Evolutionary conservation across 2,888 invertebrate genomes (phyloP).

Genomic region (Aromia moschata): DNA sequence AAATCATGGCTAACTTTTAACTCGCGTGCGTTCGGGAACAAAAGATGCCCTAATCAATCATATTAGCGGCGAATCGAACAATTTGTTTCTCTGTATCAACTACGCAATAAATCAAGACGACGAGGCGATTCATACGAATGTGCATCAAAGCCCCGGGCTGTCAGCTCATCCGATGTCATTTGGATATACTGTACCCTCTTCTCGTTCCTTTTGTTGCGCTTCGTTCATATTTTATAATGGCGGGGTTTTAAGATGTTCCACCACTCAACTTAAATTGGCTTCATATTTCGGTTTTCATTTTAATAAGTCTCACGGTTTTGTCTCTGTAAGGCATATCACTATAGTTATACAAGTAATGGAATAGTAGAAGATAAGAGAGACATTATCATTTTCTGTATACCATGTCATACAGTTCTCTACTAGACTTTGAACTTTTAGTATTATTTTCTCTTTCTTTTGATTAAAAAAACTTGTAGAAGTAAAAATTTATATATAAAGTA

Average conservation of each 20-base stretch:
- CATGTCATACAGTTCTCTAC: too few species aligned
- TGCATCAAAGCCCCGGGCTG: conserved; percentile 9
- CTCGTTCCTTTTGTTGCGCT: background rate
- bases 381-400: too few species aligned
- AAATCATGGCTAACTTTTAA: conserved; percentile 52
- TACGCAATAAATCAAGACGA: conserved; percentile 46
- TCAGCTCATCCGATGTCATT: conserved; percentile 17
- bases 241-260: background rate
- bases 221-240: conserved; percentile 13
- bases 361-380: too few species aligned
- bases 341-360: too few species aligned
- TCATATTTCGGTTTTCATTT: conserved; percentile 1
- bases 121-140: conserved; percentile 13
- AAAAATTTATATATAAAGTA: too few species aligned
- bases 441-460: too few species aligned
- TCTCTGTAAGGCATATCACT: background rate
- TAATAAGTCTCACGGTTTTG: conserved; percentile 7
- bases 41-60: conserved; percentile 53
- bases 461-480: too few species aligned
- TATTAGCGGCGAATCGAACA: conserved; percentile 52
- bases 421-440: too few species aligned
- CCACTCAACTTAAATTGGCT: conserved; percentile 10
- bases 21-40: conserved; percentile 47
- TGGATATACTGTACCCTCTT: conserved; percentile 5
- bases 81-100: conserved; percentile 51